Conservation (phyloP, 1,140 invertebrate species). For the Drosophila sucinea region DNA sequence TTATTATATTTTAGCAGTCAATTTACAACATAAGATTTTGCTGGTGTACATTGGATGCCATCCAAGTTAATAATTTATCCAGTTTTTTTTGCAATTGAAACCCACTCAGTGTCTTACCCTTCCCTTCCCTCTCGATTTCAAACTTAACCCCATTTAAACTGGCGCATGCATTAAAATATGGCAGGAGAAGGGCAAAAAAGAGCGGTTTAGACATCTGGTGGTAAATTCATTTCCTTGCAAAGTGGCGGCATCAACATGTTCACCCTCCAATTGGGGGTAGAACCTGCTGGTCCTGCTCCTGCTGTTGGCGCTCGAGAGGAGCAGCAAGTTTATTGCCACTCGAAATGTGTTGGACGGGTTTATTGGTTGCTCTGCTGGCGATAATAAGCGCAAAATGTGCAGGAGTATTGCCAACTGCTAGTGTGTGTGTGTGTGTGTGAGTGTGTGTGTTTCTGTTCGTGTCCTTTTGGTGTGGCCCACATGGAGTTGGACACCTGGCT, state of each 20-base stretch:
- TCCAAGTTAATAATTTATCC: conserved; percentile 53
- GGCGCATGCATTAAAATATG: conserved; percentile 45
- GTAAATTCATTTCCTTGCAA: conserved; percentile 67
- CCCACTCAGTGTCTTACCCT: conserved; percentile 28
- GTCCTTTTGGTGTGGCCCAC: neutral
- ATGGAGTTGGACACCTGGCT: neutral
- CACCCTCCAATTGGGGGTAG: conserved; percentile 18
- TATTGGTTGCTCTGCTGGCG: conserved; percentile 42
- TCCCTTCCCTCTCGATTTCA: conserved; percentile 13
- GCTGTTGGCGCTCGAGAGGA: conserved; percentile 34
- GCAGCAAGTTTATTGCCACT: conserved; percentile 62
- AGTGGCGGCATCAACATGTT: conserved; percentile 61
- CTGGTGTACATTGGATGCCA: conserved; percentile 30
- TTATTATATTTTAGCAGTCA: conserved; percentile 40
- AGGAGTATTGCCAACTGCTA: conserved; percentile 5
- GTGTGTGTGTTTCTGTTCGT: neutral
- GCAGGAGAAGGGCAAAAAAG: conserved; percentile 23
- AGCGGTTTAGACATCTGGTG: conserved; percentile 40
- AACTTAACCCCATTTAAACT: conserved; percentile 72
- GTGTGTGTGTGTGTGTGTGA: neutral
- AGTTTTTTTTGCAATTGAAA: conserved; percentile 61
- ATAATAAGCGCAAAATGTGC: conserved; percentile 41
- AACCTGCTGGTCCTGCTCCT: conserved; percentile 33
- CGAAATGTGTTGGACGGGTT: conserved; percentile 56
- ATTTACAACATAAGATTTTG: conserved; percentile 31